Base-by-base conservation (phyloP, 2,888 invertebrate species). In the Heteropelma amictum region DNA sequence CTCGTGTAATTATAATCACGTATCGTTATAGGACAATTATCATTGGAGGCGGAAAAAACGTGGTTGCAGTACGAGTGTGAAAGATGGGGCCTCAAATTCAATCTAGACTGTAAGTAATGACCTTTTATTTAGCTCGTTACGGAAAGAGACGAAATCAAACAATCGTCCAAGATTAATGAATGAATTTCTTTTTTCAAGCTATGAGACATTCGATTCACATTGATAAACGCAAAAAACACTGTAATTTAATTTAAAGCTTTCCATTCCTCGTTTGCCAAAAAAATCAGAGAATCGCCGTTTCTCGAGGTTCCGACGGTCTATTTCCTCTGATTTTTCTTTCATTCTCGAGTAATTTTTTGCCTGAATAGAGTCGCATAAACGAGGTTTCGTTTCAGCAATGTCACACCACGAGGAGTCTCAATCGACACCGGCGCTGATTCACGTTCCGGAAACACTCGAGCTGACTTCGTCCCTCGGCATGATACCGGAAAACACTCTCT, bases 41-140 rank as follows among this genome's bases (percentile, higher is more conserved):
- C 96, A 72, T 91, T 96, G 88, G 96, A 96, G 90, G 95, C 95
- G 75, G 96, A 96, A 90, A 95, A 95, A 90, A 95, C 95, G 80
- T 96, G 96, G 96, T 91, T 96, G 83, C 96, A 96, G 89, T 96
- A 94, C 88, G 96, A 96, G 91, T 95, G 95, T 89, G 96, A 96
- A 89, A 93, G 95, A 84, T 96, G 96, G 96, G 95, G 95, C 82
- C 92, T 94, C 86, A 94, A 94, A 90, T 94, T 93, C 90, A 94
- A 94, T 91, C 91, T 95, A 89, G 95, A 95, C 94, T 94, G 95
- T 95, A 92, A 91, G 89, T 87, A 73, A 58, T 64, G 7, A 67
- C 56, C 45, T 19, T 21, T 23, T 26, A 42, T 54, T 56, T 14
- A 7, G 6, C 47, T 30, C 19, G 21, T 7, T 12, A 21, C 42